Evolutionary conservation across 2,113 vertebrate species (phyloP).

Genomic region (Axis porcinus): DNA sequence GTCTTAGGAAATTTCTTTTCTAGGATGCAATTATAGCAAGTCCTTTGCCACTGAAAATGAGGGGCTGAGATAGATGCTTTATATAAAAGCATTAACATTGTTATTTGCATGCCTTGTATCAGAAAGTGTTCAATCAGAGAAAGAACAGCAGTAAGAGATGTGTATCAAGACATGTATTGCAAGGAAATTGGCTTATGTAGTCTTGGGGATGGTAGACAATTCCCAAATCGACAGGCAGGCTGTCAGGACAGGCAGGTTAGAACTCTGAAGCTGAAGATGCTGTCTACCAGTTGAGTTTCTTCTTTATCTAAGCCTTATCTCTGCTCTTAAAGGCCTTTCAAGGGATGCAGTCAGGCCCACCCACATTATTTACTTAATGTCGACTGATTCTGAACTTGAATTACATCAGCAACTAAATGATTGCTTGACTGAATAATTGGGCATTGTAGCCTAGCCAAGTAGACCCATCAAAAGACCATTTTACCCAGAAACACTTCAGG

Average conservation of each 20-base stretch:
- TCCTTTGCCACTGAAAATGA: neutral
- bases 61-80: neutral
- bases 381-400: neutral
- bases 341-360: neutral
- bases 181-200: neutral
- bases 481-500: neutral
- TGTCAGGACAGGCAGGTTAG: neutral
- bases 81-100: neutral
- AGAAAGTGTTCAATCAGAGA: neutral
- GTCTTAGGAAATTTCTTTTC: neutral
- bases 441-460: neutral
- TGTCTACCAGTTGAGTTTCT: neutral
- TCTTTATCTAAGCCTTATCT: neutral
- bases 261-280: neutral
- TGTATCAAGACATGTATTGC: neutral
- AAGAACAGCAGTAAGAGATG: neutral
- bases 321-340: neutral
- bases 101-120: neutral
- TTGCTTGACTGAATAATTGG: neutral
- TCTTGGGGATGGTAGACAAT: neutral
- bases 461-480: neutral
- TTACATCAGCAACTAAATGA: neutral
- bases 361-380: neutral
- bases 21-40: neutral
- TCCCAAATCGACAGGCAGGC: accelerated